Base-by-base conservation (phyloP, 2,113 vertebrate species). In the Anarrhichthys ocellatus region DNA sequence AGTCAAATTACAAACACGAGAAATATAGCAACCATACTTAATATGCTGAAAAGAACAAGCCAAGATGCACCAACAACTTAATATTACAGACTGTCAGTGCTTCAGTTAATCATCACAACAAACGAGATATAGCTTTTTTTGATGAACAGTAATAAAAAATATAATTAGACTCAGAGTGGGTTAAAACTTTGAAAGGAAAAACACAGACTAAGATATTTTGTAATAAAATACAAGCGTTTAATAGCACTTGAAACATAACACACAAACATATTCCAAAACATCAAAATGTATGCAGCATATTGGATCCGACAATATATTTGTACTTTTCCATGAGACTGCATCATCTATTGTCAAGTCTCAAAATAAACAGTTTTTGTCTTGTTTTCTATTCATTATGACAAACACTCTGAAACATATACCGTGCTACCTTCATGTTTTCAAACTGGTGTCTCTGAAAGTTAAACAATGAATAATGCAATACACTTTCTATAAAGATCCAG, bases 11-110 rank as follows among this genome's bases (percentile, higher is more conserved):
- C 70, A 89, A 88, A 88, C 87, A 82, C 58, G n/a, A 27, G 27
- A 70, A 77, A 82, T 90, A 91, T 87, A 85, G 88, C 73, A 88
- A 90, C 91, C 83, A 73, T 78, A 78, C 77, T 92, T 92, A 93
- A 92, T 74, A n/a, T 2, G 48, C 59, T 27, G 46, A 81, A 82
- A 73, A 71, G 81, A 83, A 83, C 62, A 79, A 54, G 52, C 59
- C 48, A 54, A 79, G 27, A 76, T 50, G 29, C 88, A 68, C 17
- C 58, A 75, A 18, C 70, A 65, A 4, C n/a, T 65, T 67, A 29
- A 85, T 64, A 38, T 24, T 10, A 29, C 52, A 72, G 46, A 4
- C 79, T 66, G 83, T 63, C 83, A 68, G 59, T 59, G 4, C 69
- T 22, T 36, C 67, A 66, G 5, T 78, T 68, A 54, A 82, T 83